Percentiles rank a stretch among this genome's conserved stretches.
Evolutionary conservation across 2,888 invertebrate genomes (phyloP).

Genomic region (Habroteleia sp.): DNA sequence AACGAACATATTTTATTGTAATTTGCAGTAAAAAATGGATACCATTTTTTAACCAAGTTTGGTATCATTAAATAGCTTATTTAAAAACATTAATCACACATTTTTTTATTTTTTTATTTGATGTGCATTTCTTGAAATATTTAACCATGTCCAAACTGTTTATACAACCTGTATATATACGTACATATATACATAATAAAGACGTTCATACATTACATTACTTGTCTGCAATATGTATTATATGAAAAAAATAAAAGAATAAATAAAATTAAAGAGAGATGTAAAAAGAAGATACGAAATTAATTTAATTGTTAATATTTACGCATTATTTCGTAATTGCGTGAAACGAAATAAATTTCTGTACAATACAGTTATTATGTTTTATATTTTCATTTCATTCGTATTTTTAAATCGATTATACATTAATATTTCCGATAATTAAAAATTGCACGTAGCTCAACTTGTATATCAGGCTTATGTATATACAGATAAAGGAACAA

Average conservation of each 20-base stretch:
- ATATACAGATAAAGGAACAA: constrained; percentile 63
- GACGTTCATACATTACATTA: no score
- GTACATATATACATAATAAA: no score
- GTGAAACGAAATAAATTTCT: constrained; percentile 5
- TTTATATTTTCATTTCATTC: constrained; percentile 21
- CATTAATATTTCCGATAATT: constrained; percentile 57
- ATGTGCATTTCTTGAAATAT: no score
- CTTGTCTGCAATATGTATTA: constrained; percentile 15
- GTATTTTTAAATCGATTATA: constrained; percentile 44
- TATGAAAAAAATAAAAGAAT: constrained; percentile 2
- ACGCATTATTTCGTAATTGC: constrained; percentile 6
- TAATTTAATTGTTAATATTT: constrained; percentile 15
- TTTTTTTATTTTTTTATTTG: no score
- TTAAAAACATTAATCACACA: no score
- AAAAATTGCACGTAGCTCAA: constrained; percentile 65
- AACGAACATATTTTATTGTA: no score
- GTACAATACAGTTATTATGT: constrained; percentile 19
- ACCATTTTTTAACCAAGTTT: no score
- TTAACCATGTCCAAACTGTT: no score
- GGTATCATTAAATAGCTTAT: no score
- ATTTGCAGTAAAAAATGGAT: no score
- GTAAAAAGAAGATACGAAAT: constrained; percentile 6
- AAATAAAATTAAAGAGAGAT: constrained; percentile 1
- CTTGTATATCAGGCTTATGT: constrained; percentile 74
- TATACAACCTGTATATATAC: no score